Conservation (phyloP, 2,797 vertebrate genomes). For the Enteromius fasciolatus region DNA sequence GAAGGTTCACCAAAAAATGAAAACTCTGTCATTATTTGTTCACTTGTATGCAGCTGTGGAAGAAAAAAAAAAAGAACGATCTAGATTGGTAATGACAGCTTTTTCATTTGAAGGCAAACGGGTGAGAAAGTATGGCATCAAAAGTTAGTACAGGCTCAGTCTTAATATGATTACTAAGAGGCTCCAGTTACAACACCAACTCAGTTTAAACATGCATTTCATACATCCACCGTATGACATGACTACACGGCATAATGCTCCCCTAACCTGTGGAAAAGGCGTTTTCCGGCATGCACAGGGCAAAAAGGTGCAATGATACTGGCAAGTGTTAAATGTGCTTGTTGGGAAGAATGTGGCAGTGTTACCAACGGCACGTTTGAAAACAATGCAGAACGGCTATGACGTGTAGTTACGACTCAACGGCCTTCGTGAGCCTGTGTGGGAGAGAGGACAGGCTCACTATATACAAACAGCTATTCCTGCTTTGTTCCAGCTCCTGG, state of each 20-base stretch:
- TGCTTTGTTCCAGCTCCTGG: neutral
- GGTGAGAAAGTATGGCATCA: slow-evolving; percentile 74
- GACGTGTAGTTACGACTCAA: neutral
- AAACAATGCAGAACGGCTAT: neutral
- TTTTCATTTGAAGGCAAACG: slow-evolving; percentile 51
- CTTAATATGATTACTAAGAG: slow-evolving; percentile 72
- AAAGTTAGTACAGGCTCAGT: slow-evolving; percentile 63
- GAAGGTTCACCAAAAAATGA: slow-evolving; percentile 2
- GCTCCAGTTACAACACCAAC: slow-evolving; percentile 76
- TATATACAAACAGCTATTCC: slow-evolving; percentile 33
- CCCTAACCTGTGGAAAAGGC: slow-evolving; percentile 65
- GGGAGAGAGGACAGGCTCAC: slow-evolving; percentile 36
- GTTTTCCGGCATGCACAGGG: slow-evolving; percentile 73
- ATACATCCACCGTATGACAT: slow-evolving; percentile 73
- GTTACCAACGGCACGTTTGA: slow-evolving; percentile 47
- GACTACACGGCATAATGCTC: slow-evolving; percentile 72
- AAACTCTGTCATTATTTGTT: slow-evolving; percentile 8
- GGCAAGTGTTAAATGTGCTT: slow-evolving; percentile 37
- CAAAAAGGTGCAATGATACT: slow-evolving; percentile 41
- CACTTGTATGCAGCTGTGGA: neutral
- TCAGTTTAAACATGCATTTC: slow-evolving; percentile 74
- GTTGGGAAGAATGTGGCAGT: slow-evolving; percentile 31
- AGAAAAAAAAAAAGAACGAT: neutral
- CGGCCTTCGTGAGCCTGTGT: neutral
- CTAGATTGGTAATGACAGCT: neutral